These are phyloP conservation scores for Luscinia luscinia DNA, from an alignment of 2,797 vertebrate genomes.

Conservation along the genomic window DNA sequence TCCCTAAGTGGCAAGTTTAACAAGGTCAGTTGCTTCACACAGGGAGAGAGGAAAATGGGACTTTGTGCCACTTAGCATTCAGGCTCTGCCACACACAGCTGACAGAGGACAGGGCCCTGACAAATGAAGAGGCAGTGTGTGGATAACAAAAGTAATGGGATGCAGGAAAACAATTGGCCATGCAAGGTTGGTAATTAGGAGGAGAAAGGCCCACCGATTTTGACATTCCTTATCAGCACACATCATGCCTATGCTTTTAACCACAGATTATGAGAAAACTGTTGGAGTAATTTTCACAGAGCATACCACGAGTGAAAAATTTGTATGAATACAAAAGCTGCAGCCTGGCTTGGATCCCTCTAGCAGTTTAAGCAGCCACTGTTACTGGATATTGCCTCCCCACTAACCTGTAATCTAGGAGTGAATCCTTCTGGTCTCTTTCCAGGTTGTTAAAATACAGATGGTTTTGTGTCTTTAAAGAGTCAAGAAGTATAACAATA, in stretches of 20 bases:
- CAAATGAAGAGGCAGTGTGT: neutral
- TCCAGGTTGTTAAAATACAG: neutral
- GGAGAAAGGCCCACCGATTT: neutral
- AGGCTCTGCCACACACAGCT: slow-evolving; percentile 11
- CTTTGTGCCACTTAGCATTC: slow-evolving; percentile 9
- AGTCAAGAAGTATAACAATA: neutral
- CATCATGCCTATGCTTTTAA: neutral
- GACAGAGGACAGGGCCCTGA: slow-evolving; percentile 29
- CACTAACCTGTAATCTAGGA: neutral
- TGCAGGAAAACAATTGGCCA: slow-evolving; percentile 21
- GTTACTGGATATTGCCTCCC: neutral
- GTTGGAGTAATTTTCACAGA: neutral
- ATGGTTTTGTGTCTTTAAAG: neutral
- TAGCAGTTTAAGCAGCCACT: neutral
- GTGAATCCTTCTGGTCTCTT: neutral
- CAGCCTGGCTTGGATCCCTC: neutral
- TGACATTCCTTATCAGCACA: neutral
- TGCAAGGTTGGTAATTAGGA: neutral
- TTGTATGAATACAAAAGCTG: neutral
- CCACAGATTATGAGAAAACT: neutral
- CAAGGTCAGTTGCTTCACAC: neutral
- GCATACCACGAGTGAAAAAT: neutral
- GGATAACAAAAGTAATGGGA: neutral
- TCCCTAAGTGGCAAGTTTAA: slow-evolving; percentile 31
- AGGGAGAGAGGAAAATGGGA: slow-evolving; percentile 19